A percentile compares a stretch with the other conserved stretches of the same genome.
Evolutionary conservation across 2,888 invertebrate species (phyloP).

Genomic region (Lycophotia porphyrea): DNA sequence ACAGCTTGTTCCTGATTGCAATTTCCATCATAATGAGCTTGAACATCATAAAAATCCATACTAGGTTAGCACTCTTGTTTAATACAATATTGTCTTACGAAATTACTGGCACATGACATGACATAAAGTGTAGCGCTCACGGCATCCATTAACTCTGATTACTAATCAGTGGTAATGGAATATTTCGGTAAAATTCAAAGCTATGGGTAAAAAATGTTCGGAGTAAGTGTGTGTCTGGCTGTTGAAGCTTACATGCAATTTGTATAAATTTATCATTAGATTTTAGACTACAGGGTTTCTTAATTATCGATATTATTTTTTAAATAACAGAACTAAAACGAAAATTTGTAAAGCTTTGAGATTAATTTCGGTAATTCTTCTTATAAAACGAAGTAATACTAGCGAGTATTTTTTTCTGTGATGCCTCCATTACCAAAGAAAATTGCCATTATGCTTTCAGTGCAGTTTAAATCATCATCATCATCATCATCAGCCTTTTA

Average conservation of each 20-base stretch:
- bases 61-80: constrained; percentile 43
- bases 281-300: neutral
- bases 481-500: too few species aligned
- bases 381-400: neutral
- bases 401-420: neutral
- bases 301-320: constrained; percentile 10
- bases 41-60: constrained; percentile 46
- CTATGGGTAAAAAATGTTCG: constrained; percentile 42
- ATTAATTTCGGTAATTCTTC: constrained; percentile 18
- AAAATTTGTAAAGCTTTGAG: constrained; percentile 20
- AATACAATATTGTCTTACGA: constrained; percentile 62
- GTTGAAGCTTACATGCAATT: constrained; percentile 27
- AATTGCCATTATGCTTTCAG: neutral
- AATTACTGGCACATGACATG: constrained; percentile 71
- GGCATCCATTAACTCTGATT: constrained; percentile 80
- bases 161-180: constrained; percentile 79
- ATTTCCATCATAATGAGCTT: constrained; percentile 35
- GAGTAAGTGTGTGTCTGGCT: constrained; percentile 4
- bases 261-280: too few species aligned
- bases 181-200: constrained; percentile 61
- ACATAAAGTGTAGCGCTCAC: constrained; percentile 69
- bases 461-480: too few species aligned
- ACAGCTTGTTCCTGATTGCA: neutral
- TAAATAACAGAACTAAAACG: neutral
- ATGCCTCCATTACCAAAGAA: neutral